These are phyloP conservation scores for Tetragnatha versicolor DNA, from an alignment of 1,140 invertebrate species.

Conservation along the genomic window DNA sequence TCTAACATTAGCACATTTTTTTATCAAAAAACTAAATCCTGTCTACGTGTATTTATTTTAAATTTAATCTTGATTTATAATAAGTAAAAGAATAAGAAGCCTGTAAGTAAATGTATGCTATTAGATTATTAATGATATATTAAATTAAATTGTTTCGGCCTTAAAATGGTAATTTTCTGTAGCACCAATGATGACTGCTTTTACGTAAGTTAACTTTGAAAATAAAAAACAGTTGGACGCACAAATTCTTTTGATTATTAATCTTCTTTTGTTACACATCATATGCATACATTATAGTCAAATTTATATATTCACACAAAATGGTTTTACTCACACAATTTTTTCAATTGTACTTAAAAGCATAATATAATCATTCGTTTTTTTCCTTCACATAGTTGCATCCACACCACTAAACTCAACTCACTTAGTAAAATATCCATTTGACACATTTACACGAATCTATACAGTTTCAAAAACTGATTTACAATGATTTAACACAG, in stretches of 20 bases:
- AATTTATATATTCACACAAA: slow-evolving; percentile 21
- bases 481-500: slow-evolving; percentile 1
- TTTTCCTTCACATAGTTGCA: slow-evolving; percentile 17
- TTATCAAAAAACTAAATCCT: no score
- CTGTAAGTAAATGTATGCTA: no score
- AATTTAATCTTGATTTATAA: no score
- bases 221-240: not conserved
- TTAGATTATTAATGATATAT: not conserved
- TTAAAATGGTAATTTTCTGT: not conserved
- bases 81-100: no score
- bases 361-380: slow-evolving; percentile 32
- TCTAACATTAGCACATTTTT: no score
- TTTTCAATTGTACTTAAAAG: slow-evolving; percentile 10
- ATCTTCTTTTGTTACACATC: slow-evolving; percentile 8
- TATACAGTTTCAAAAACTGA: slow-evolving; percentile 31
- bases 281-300: slow-evolving; percentile 8
- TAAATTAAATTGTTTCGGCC: not conserved
- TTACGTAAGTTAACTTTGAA: not conserved
- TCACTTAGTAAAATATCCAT: slow-evolving; percentile 52
- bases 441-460: slow-evolving; percentile 49
- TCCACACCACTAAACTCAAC: slow-evolving; percentile 27
- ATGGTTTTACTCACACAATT: slow-evolving; percentile 19
- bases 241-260: slow-evolving; percentile 35
- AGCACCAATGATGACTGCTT: slow-evolving; percentile 9
- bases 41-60: no score